A percentile compares a stretch with the other conserved stretches of the same genome.
Conservation (phyloP, 1,140 invertebrate genomes). For the Coboldia fuscipes region DNA sequence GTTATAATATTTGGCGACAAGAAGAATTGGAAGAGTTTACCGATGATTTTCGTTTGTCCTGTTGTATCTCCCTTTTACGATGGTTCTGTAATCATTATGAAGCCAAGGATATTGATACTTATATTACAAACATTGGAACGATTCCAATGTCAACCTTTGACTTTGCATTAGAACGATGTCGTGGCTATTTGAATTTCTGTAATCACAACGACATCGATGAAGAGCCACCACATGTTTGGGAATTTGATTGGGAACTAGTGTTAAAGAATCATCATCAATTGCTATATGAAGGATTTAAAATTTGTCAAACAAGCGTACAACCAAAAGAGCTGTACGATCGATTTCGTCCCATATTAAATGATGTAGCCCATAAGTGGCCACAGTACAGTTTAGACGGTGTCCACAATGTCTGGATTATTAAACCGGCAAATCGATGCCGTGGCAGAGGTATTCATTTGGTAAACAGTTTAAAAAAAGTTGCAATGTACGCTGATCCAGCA, state of each 20-base stretch:
- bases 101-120: slow-evolving; percentile 28
- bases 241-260: slow-evolving; percentile 72
- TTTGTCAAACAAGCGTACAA: slow-evolving; percentile 36
- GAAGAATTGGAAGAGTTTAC: slow-evolving; percentile 76
- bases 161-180: slow-evolving; percentile 54
- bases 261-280: slow-evolving; percentile 53
- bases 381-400: slow-evolving; percentile 64
- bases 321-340: too few species aligned
- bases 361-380: slow-evolving; percentile 42
- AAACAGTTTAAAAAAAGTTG: slow-evolving; percentile 75
- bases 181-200: slow-evolving; percentile 48
- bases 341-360: slow-evolving; percentile 15
- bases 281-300: too few species aligned
- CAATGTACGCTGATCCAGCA: slow-evolving; percentile 34
- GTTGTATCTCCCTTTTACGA: slow-evolving; percentile 55
- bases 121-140: slow-evolving; percentile 33
- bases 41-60: slow-evolving; percentile 73
- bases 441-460: slow-evolving; percentile 75
- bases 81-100: too few species aligned
- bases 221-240: slow-evolving; percentile 44
- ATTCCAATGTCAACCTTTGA: slow-evolving; percentile 52
- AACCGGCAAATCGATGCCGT: slow-evolving; percentile 82
- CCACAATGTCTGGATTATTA: slow-evolving; percentile 85
- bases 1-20: slow-evolving; percentile 64
- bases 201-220: slow-evolving; percentile 73